Evolutionary conservation across 2,888 invertebrate species (phyloP).

Genomic region (Isotomurus palustris): DNA sequence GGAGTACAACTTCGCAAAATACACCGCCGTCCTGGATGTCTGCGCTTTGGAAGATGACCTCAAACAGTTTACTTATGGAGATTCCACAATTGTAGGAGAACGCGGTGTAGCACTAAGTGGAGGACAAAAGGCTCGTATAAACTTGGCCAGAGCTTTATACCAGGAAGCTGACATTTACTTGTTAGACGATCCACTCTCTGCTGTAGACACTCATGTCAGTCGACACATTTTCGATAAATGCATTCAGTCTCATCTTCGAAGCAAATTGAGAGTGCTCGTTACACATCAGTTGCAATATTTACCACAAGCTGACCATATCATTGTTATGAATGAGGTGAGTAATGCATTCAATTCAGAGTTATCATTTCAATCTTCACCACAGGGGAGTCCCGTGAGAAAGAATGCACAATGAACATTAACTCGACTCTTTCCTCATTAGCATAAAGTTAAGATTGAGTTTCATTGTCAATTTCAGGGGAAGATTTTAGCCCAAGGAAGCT

Average conservation of each 20-base stretch:
- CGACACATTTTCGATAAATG: slow-evolving; percentile 81
- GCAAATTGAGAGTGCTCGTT: slow-evolving; percentile 69
- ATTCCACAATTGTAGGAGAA: slow-evolving; percentile 56
- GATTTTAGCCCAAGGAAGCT: slow-evolving; percentile 60
- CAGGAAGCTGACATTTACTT: slow-evolving; percentile 76
- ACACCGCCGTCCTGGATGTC: slow-evolving; percentile 52
- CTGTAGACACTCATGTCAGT: slow-evolving; percentile 89
- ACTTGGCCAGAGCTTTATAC: slow-evolving; percentile 63
- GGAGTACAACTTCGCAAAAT: slow-evolving; percentile 19
- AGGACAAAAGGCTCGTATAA: slow-evolving; percentile 56
- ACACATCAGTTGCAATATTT: slow-evolving; percentile 55
- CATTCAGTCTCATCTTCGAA: slow-evolving; percentile 61
- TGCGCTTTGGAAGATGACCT: slow-evolving; percentile 54
- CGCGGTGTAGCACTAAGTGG: slow-evolving; percentile 56
- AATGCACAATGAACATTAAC: neutral
- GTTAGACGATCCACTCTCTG: slow-evolving; percentile 85
- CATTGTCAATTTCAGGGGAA: slow-evolving; percentile 50
- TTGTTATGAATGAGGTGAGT: slow-evolving; percentile 34
- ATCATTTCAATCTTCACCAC: no score
- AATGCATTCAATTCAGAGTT: no score
- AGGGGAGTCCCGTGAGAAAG: neutral
- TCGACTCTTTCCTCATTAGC: neutral
- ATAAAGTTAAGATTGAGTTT: neutral
- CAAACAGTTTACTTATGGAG: slow-evolving; percentile 52
- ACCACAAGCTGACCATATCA: slow-evolving; percentile 42